Conservation (phyloP, 2,113 vertebrate genomes). For the Calidris pugnax region DNA sequence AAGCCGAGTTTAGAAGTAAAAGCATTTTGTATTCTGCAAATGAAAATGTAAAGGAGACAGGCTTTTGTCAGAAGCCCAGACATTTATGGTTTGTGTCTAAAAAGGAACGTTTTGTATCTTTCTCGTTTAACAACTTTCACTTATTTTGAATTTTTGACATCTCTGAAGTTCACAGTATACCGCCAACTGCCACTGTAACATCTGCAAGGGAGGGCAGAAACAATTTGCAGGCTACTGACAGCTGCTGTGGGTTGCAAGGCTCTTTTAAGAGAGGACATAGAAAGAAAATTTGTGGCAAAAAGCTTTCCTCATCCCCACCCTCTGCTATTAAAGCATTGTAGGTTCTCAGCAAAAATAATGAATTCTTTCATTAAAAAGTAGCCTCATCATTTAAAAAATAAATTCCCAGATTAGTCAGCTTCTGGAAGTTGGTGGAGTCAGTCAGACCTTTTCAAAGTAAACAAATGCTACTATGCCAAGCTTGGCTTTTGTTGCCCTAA, state of each 20-base stretch:
- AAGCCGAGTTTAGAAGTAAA: not conserved
- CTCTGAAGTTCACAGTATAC: not conserved
- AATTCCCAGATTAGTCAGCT: conserved; percentile 19
- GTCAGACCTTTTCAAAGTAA: not conserved
- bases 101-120: not conserved
- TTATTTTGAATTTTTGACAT: conserved; percentile 23
- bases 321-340: conserved; percentile 4
- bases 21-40: not conserved
- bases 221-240: conserved; percentile 33
- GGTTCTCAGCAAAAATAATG: conserved; percentile 26
- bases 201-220: conserved; percentile 48
- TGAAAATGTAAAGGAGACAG: not conserved
- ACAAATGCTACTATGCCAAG: not conserved
- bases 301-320: not conserved
- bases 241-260: conserved; percentile 19
- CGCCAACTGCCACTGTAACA: conserved; percentile 16
- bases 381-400: not conserved
- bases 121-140: conserved; percentile 23
- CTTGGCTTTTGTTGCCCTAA: not conserved
- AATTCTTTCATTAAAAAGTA: conserved; percentile 44
- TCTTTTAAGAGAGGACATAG: not conserved
- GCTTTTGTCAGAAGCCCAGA: not conserved
- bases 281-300: not conserved
- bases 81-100: not conserved
- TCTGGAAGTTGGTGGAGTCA: not conserved